Conservation (phyloP, 2,888 invertebrate genomes). For the Steromphala cineraria region DNA sequence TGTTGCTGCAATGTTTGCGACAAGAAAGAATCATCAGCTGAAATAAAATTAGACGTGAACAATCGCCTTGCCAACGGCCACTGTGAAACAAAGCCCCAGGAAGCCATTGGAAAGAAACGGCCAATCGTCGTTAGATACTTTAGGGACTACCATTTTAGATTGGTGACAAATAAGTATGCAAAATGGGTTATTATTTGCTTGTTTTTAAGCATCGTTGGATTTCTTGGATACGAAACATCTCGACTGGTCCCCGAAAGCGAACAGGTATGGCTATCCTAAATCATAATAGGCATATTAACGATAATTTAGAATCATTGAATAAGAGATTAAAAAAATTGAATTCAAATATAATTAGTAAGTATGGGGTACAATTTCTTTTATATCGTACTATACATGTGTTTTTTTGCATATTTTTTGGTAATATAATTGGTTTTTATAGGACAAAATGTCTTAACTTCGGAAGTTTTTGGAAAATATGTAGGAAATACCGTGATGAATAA, state of each 20-base stretch:
- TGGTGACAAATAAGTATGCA: conserved; percentile 53
- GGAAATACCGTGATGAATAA: no score
- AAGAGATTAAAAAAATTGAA: no score
- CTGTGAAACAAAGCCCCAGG: background rate
- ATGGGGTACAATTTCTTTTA: no score
- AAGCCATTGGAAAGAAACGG: conserved; percentile 23
- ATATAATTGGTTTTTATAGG: no score
- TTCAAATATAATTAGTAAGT: no score
- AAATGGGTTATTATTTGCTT: conserved; percentile 53
- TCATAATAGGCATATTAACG: no score
- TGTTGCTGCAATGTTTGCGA: background rate
- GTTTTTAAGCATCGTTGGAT: conserved; percentile 38
- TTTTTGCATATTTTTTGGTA: no score
- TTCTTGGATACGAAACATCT: conserved; percentile 53
- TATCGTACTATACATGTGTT: no score
- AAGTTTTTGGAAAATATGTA: no score
- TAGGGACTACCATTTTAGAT: conserved; percentile 54
- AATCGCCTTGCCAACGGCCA: background rate
- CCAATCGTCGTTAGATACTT: conserved; percentile 53
- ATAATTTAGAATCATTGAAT: background rate
- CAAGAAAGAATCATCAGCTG: background rate
- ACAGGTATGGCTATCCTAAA: conserved; percentile 47
- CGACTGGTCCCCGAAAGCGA: conserved; percentile 61
- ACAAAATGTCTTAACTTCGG: no score
- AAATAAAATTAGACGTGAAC: background rate